Conservation (phyloP, 2,113 vertebrate species). For the Montifringilla adamsi region DNA sequence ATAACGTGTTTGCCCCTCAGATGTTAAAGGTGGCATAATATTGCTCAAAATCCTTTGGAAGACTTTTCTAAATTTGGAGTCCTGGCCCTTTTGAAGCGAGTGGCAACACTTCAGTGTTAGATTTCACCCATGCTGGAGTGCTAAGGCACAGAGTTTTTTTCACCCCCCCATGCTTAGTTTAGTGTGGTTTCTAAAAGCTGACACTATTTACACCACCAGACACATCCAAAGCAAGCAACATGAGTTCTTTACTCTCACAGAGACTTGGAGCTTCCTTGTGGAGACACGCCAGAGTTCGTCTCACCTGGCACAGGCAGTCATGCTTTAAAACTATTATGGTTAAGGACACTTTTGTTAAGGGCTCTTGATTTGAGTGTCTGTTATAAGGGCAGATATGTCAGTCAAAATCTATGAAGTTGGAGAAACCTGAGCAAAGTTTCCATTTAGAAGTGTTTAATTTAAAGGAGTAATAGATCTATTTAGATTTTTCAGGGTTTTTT, state of each 20-base stretch:
- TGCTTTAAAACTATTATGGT: not conserved
- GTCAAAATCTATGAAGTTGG: not conserved
- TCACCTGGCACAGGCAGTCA: not conserved
- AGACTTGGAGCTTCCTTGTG: not conserved
- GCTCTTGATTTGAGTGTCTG: slow-evolving; percentile 35
- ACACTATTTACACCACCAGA: not conserved
- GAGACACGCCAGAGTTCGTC: rapidly evolving
- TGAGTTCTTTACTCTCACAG: not conserved
- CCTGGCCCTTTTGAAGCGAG: not conserved
- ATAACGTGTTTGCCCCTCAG: not conserved
- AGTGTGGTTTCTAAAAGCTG: not conserved
- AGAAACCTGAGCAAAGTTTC: not conserved
- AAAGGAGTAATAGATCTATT: not conserved
- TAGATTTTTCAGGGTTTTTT: not conserved
- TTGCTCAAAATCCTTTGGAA: not conserved
- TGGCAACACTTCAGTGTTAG: not conserved
- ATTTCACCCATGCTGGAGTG: not conserved
- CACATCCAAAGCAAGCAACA: not conserved
- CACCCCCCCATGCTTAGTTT: not conserved
- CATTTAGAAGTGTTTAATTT: not conserved
- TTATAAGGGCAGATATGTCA: not conserved
- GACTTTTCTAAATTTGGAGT: not conserved
- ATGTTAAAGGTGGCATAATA: not conserved
- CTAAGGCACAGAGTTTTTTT: not conserved
- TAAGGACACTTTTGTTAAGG: slow-evolving; percentile 21